A percentile compares a stretch with the other conserved stretches of the same genome.
Conservation (phyloP, 2,797 vertebrate genomes). For the Oophaga sylvatica region DNA sequence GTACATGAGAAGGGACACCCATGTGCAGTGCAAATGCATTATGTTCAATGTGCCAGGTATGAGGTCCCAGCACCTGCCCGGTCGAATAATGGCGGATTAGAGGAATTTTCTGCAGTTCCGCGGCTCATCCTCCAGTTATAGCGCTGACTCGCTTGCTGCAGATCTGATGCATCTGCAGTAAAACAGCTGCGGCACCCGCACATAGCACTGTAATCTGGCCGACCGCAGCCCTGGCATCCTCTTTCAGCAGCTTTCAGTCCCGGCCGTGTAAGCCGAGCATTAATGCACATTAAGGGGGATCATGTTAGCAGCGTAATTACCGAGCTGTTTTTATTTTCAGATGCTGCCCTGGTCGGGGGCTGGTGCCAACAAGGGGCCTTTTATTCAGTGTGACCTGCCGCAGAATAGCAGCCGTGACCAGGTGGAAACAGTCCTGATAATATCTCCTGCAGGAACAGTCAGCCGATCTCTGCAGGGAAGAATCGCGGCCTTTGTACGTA, state of each 20-base stretch:
- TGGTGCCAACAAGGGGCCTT: conserved; percentile 46
- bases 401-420: conserved; percentile 31
- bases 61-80: background rate
- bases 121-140: background rate
- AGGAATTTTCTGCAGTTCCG: background rate
- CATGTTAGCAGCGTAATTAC: conserved; percentile 57
- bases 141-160: background rate
- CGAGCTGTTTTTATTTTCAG: conserved; percentile 56
- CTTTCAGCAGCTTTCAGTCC: conserved; percentile 45
- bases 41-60: too few relatives aligned
- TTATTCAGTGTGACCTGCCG: conserved; percentile 40
- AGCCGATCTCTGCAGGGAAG: conserved; percentile 28
- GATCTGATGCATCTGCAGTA: conserved; percentile 38
- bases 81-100: background rate
- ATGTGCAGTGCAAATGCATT: too few relatives aligned
- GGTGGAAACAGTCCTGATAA: conserved; percentile 48
- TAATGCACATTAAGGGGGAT: conserved; percentile 60
- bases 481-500: conserved; percentile 37
- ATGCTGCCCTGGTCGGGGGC: conserved; percentile 39
- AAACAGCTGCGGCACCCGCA: conserved; percentile 43
- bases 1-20: too few relatives aligned
- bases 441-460: conserved; percentile 20
- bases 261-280: conserved; percentile 48
- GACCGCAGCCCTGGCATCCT: conserved; percentile 44
- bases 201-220: conserved; percentile 45